Conservation (phyloP, 2,113 vertebrate species). For the Archocentrus centrarchus region DNA sequence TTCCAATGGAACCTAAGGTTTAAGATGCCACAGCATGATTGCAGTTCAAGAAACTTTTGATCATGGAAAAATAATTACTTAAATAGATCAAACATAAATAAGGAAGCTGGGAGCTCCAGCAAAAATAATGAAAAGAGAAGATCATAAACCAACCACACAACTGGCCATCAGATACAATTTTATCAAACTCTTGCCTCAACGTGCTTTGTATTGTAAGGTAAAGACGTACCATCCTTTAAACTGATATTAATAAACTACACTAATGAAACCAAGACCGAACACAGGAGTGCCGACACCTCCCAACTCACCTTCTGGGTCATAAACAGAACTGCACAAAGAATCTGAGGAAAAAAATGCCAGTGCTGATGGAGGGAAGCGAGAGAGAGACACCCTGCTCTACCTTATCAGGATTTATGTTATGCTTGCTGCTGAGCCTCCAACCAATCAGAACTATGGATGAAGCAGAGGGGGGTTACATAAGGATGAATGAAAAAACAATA, state of each 20-base stretch:
- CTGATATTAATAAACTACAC: not conserved
- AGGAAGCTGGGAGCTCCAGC: not conserved
- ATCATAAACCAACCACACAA: no score
- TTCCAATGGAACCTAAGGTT: not conserved
- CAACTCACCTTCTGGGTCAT: not conserved
- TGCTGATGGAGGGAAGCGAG: not conserved
- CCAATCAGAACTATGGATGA: not conserved
- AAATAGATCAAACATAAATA: not conserved
- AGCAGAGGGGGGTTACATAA: not conserved
- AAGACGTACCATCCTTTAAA: not conserved
- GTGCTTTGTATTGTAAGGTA: no score
- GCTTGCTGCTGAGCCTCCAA: not conserved
- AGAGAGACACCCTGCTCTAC: no score
- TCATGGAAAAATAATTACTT: not conserved
- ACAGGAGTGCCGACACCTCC: no score
- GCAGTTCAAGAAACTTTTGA: not conserved
- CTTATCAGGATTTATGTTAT: not conserved
- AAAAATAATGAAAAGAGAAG: not conserved
- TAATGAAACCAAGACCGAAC: not conserved
- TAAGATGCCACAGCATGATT: no score
- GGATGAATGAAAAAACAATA: not conserved
- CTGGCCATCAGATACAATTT: not conserved
- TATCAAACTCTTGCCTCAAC: no score
- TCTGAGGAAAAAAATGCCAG: no score
- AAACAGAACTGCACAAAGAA: not conserved